Evolutionary conservation across 2,113 vertebrate species (phyloP), one percentile per base, ranked within the genome.

Genomic region (Pseudonaja textilis): DNA sequence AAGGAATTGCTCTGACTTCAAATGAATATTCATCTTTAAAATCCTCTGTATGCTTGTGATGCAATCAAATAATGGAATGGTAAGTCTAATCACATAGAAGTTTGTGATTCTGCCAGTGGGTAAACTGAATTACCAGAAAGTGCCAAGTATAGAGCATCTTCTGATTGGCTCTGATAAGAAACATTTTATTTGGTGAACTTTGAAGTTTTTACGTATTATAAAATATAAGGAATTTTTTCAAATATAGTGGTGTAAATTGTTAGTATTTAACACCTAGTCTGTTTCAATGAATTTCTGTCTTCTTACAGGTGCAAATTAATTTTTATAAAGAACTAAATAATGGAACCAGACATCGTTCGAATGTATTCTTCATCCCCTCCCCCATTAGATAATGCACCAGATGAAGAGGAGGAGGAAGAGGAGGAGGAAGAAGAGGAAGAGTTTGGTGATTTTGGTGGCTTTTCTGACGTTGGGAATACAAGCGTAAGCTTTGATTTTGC

Each of bases 371-470:
- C 98, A 74, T 98, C 98, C 69, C 98, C 98, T 3, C 98, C 98
- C 91, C 98, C 98, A 1, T 96, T 99, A 93, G 98, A 98, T 92
- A 98, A 98, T 89, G 98, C 97, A 94, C 98, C 98, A 0, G 98
- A 98, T 69, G 98, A 99, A 1, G 98, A 99, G 0, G 99, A 99
- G 0, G 98, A 99, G 6, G 69, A 81, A 3, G 74, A 81, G 18
- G 98, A 98, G 74, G 98, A 99, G 1, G 98, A 99, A 0, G 99
- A 99, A 0, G 98, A 99, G 0, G 98, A 99, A 86, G 99, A 99
- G 93, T 99, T 99, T 96, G 98, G 98, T 91, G 98, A 98, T 92
- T 99, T 99, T 91, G 98, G 98, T 93, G 98, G 97, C 23, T 99
- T 99, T 97, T 97, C 98, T 91, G 97, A 97, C 50, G 97, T 97